A percentile compares a stretch with the other conserved stretches of the same genome.
phyloP scores from a whole-genome alignment of 2,113 vertebrate genomes.

The Sylvietta virens region DNA sequence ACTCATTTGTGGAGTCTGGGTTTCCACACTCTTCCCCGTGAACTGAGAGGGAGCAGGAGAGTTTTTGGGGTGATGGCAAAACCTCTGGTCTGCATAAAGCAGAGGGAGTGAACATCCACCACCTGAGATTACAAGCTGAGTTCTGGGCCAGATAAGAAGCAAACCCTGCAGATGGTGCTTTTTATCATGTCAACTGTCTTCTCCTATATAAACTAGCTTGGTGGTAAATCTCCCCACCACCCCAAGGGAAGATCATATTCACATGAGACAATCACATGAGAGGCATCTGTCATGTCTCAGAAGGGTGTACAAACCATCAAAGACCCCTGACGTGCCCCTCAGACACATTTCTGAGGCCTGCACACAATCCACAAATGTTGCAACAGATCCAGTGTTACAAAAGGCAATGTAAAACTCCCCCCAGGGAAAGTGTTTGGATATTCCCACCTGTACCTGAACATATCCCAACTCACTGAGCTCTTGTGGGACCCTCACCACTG shows the following conservation, averaged over 20 bases:
- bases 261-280: neutral
- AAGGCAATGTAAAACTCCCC: neutral
- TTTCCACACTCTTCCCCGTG: neutral
- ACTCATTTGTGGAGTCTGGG: neutral
- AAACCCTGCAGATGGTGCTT: neutral
- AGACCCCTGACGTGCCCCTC: neutral
- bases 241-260: neutral
- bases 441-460: neutral
- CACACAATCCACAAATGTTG: neutral
- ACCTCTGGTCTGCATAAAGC: neutral
- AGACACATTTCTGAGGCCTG: neutral
- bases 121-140: neutral
- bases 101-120: neutral
- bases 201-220: neutral
- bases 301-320: neutral
- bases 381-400: neutral
- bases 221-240: neutral
- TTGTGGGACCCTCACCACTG: neutral
- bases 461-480: neutral
- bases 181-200: neutral
- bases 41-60: neutral
- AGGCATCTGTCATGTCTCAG: neutral
- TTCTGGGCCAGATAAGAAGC: neutral
- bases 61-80: neutral
- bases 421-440: neutral